Percentiles rank a stretch among this genome's conserved stretches.
Conservation (phyloP, 23 tunicate species). For the Clavelina lepadiformis region DNA sequence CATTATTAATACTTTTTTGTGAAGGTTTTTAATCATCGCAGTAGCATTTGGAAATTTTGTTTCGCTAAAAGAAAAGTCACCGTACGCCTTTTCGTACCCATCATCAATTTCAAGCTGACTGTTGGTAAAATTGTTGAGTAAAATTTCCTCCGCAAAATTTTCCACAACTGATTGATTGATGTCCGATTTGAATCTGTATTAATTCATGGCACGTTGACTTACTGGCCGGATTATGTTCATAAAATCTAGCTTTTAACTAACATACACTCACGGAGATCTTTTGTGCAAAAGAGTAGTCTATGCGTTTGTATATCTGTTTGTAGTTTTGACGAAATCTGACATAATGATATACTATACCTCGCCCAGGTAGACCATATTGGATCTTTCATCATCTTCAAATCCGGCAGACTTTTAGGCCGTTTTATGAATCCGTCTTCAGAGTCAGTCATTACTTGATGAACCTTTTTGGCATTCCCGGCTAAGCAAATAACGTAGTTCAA, state of each 20-base stretch:
- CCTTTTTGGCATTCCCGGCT: neutral
- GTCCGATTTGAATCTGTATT: conserved; percentile 37
- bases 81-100: conserved; percentile 73
- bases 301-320: too few relatives aligned
- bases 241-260: too few relatives aligned
- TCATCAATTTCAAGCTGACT: conserved; percentile 83
- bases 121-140: conserved; percentile 31
- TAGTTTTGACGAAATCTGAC: too few relatives aligned
- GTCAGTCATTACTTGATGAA: conserved; percentile 35
- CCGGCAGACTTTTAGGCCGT: conserved; percentile 54
- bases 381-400: conserved; percentile 59
- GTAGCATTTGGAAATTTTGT: conserved; percentile 63
- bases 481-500: conserved; percentile 38
- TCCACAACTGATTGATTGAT: conserved; percentile 54
- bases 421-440: conserved; percentile 24
- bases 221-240: neutral
- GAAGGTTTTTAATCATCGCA: conserved; percentile 28
- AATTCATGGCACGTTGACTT: neutral
- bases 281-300: too few relatives aligned
- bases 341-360: conserved; percentile 46
- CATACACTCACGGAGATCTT: too few relatives aligned
- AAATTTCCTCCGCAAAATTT: conserved; percentile 56
- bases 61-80: conserved; percentile 66
- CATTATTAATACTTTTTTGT: conserved; percentile 46
- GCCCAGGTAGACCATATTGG: conserved; percentile 97